Base-by-base conservation (phyloP, 2,888 invertebrate species). In the Imbricaverruca yamaguchii region DNA sequence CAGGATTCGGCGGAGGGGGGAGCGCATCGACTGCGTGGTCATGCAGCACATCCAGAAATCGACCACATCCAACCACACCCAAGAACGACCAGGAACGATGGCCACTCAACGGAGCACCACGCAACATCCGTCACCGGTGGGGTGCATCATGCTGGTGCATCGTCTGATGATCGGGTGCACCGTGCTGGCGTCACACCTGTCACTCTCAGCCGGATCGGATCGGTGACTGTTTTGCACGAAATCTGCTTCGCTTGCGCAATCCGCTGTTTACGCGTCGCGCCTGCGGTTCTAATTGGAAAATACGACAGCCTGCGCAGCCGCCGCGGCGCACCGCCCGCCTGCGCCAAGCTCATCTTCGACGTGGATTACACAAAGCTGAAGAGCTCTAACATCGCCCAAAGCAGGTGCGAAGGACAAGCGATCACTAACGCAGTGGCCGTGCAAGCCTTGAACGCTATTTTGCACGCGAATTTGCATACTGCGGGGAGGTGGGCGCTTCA, bases 391-490 rank as follows among this genome's bases (percentile, higher is more conserved):
- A 18, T 15, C 61, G 61, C 61, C 18, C 39, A 39, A 69, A 69
- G 39, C 69, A 39, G 69, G 23, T 15, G 69, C 69, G 69, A 69
- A 69, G 69, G 69, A 69, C 69, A 15, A 10, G 15, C 15, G 23
- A 69, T 69, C 69, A 15, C 12, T 13, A 69, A 69, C 15, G 25
- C 12, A 23, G 69, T 39, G 11, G 12, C 69, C 15, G 15, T 69
- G 69, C 69, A 39, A 69, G 15, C 69, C 69, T 69, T 69, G 69
- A 69, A 15, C 69, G 69, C 69, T 69, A 69, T 69, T 69, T 69
- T 69, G 69, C 69, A 69, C 69, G 39, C 69, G 39, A 25, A 69
- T 69, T 69, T 69, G 39, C 69, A 69, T 69, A 69, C 12, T 25
- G 69, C 23, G 25, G 69, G 23, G 25, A 39, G 13, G 69, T 23